Conservation (phyloP, 2,797 vertebrate genomes). For the Silurus lanzhouensis region DNA sequence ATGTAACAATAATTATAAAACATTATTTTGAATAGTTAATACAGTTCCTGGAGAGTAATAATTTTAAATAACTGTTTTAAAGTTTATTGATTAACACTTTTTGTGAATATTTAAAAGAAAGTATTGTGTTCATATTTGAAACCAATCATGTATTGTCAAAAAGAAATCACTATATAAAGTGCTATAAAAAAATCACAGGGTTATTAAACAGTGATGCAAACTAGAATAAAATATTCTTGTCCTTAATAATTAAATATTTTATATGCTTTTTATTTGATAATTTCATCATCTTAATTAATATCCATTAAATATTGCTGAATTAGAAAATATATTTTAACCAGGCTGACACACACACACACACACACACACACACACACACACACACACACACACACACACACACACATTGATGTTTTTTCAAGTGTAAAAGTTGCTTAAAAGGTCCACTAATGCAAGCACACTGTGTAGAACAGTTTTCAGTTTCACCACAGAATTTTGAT, state of each 20-base stretch:
- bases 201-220: not conserved
- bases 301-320: no score
- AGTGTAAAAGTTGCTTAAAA: not conserved
- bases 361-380: no score
- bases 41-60: no score
- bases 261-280: not conserved
- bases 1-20: no score
- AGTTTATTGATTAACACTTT: not conserved
- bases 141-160: not conserved
- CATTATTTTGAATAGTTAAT: no score
- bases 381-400: no score
- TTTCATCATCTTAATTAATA: not conserved
- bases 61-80: not conserved
- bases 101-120: not conserved
- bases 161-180: not conserved
- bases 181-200: not conserved
- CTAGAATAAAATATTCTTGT: not conserved
- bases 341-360: no score
- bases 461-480: not conserved
- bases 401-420: not conserved
- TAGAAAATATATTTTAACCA: no score
- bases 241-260: not conserved
- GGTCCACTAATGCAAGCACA: not conserved
- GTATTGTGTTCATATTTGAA: not conserved
- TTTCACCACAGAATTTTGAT: not conserved